Base-by-base conservation (phyloP, 2,113 vertebrate genomes). In the Sitta europaea region DNA sequence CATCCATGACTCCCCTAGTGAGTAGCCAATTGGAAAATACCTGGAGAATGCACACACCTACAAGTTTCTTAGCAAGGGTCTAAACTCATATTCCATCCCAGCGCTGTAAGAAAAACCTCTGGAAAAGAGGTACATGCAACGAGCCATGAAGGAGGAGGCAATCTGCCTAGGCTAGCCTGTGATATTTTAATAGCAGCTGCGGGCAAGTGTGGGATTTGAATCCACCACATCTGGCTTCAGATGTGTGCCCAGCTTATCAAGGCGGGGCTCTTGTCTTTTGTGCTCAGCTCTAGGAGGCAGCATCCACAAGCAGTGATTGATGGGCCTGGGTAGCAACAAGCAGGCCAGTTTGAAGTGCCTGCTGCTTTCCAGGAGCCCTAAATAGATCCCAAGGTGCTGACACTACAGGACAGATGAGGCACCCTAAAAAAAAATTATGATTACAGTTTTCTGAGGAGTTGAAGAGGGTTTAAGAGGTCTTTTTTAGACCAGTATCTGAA, bases 251-350 rank as follows among this genome's bases (percentile, higher is more conserved):
- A 79, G 6, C 14, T 59, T 65, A 33, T 57, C 48, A 76, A 27
- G 11, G 10, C 0, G 0, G 16, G 27, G 4, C 0, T 40, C 40
- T 40, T 40, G 4, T 19, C 13, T 75, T 81, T 35, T 40, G 14
- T 48, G 31, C 28, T 75, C 57, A 24, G 25, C 36, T 90, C 16
- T 65, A 40, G 24, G 9, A 72, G 27, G 48, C n/a, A 89, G 47
- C 35, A 71, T 42, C 65, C 63, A 38, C 19, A 67, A 48, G 20
- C 58, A 63, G 40, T 54, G 88, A 61, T 27, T 68, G 50, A 72
- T 73, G n/a, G 35, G 6, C 8, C 51, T 58, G 38, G 28, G 47
- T 36, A 80, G 72, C 45, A 81, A n/a, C 14, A 57, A 40, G 19
- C 25, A 54, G 57, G 14, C 8, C 33, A 54, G 57, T 70, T 24